phyloP scores from a whole-genome alignment of 2,113 vertebrate genomes.

The Pteronura brasiliensis region DNA sequence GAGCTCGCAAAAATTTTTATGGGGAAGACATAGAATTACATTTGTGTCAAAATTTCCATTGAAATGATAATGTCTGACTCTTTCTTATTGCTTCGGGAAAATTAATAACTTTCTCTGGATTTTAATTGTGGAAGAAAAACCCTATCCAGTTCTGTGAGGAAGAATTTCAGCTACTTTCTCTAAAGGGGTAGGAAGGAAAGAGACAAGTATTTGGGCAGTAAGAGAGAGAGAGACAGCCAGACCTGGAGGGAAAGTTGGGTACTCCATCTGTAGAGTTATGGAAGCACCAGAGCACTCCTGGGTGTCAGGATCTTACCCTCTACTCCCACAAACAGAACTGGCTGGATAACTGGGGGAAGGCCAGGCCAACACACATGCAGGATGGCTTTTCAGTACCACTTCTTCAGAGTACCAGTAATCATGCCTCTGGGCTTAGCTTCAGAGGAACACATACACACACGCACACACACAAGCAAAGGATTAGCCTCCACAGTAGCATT shows the following conservation, averaged over 20 bases:
- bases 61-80: not conserved
- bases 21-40: not conserved
- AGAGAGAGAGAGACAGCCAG: not conserved
- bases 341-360: not conserved
- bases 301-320: not conserved
- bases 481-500: not conserved
- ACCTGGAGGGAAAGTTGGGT: not conserved
- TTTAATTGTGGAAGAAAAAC: not conserved
- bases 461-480: not conserved
- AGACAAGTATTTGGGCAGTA: not conserved
- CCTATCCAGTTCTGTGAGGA: not conserved
- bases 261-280: not conserved
- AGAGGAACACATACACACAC: not conserved
- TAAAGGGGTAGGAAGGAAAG: not conserved
- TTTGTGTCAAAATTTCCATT: not conserved
- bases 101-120: not conserved
- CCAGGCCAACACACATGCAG: accelerated
- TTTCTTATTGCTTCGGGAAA: not conserved
- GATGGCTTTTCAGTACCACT: not conserved
- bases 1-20: not conserved
- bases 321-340: not conserved
- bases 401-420: not conserved
- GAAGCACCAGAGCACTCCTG: not conserved
- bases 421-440: not conserved
- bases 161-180: not conserved